phyloP scores from a whole-genome alignment of 1,140 invertebrate genomes.

The Anastatus disparis region DNA sequence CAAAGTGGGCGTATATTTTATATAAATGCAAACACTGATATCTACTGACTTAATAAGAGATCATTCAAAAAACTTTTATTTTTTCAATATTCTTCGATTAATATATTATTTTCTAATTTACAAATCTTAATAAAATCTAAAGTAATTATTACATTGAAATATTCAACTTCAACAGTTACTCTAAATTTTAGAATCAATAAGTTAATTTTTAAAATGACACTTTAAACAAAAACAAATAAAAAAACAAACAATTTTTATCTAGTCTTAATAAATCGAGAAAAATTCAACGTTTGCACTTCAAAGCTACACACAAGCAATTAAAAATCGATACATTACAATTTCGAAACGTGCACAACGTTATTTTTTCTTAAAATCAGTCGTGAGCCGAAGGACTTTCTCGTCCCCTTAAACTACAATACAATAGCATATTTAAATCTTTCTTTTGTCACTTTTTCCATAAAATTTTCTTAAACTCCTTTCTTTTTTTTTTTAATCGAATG shows the following conservation, averaged over 20 bases:
- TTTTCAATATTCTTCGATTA: neutral
- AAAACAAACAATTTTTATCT: too few relatives aligned
- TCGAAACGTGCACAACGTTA: neutral
- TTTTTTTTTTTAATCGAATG: neutral
- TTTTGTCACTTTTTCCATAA: constrained; percentile 17
- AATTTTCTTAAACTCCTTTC: constrained; percentile 27
- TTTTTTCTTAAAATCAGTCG: constrained; percentile 17
- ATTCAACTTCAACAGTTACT: too few relatives aligned
- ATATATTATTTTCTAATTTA: neutral
- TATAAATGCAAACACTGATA: neutral
- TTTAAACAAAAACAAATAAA: too few relatives aligned
- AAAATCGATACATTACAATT: constrained; percentile 21
- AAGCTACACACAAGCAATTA: too few relatives aligned
- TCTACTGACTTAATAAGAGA: neutral
- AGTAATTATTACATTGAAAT: neutral
- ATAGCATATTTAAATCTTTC: constrained; percentile 34
- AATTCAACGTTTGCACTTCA: constrained; percentile 1
- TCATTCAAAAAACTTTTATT: neutral
- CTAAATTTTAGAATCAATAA: too few relatives aligned
- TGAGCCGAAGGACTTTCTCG: constrained; percentile 2
- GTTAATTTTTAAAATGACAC: too few relatives aligned
- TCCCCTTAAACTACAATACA: constrained; percentile 28
- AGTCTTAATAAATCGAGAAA: too few relatives aligned
- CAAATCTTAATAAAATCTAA: neutral
- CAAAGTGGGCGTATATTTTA: neutral